Percentiles rank a stretch among this genome's conserved stretches.
Conservation (phyloP, 2,113 vertebrate species). For the Tretioscincus oriximinensis region DNA sequence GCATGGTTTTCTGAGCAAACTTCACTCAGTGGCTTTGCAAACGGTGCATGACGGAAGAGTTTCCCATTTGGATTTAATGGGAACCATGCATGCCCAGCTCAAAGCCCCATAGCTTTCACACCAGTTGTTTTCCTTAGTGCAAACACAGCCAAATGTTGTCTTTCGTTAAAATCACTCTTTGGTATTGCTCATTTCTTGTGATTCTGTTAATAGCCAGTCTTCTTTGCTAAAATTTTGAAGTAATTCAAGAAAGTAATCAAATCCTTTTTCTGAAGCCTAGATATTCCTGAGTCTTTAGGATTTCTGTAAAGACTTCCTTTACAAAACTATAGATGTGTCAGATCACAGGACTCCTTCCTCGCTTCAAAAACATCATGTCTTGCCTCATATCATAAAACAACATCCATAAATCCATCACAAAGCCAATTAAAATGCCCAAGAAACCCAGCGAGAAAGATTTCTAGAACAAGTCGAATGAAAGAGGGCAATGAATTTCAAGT, state of each 20-base stretch:
- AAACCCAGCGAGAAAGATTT: background rate
- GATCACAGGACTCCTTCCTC: background rate
- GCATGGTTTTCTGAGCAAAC: no score
- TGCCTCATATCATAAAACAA: slow-evolving; percentile 1
- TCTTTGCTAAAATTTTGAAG: background rate
- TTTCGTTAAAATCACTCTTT: background rate
- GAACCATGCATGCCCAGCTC: no score
- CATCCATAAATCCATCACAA: slow-evolving; percentile 14
- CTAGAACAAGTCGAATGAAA: background rate
- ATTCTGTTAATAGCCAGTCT: background rate
- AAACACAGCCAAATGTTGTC: background rate
- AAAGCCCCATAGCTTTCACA: background rate
- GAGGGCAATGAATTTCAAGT: background rate
- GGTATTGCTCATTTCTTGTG: background rate
- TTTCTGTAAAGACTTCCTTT: background rate
- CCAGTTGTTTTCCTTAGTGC: no score
- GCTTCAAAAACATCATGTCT: background rate
- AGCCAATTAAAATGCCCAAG: slow-evolving; percentile 23
- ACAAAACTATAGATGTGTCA: background rate
- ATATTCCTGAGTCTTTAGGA: background rate
- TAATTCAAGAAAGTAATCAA: background rate
- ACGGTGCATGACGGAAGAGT: no score
- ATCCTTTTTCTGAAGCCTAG: background rate
- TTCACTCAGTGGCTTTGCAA: no score
- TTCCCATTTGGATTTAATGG: no score